Evolutionary conservation across 2,797 vertebrate genomes (phyloP), one percentile per base, ranked within the genome.

Genomic region (Anguilla megastoma): DNA sequence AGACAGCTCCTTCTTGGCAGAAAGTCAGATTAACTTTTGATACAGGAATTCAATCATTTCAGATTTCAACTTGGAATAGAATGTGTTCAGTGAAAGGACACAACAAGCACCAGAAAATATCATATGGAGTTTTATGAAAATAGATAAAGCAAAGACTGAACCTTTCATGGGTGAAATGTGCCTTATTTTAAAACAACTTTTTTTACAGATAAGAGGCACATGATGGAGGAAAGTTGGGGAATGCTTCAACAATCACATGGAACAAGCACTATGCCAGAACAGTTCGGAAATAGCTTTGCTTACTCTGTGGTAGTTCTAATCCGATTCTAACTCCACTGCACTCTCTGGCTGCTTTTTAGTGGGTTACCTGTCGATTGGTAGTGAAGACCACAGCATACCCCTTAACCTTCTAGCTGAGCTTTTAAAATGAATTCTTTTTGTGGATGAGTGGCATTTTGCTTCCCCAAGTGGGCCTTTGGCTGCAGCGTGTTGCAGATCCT

Each of bases 381-480:
- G 83, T 18, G 50, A 30, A 30, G 56, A 9, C 50, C 10, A 33
- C 79, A n/a, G 10, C 33, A 36, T 12, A 18, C 14, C 85, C 21
- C 50, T 50, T 2, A 41, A 45, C 36, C 60, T 86, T 24, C 41
- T 10, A 8, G 63, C 45, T 9, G 60, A 74, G 63, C 60, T 52
- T 69, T 74, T 52, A 12, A 45, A 85, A 30, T 41, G 16, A 66
- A 50, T 50, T 86, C 45, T 52, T 48, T 74, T 71, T 63, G 21
- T 85, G 33, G n/a, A 21, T 41, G 74, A 36, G 79, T n/a, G 6
- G 56, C 84, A 66, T 71, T 48, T 86, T 30, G 36, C n/a, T n/a
- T 56, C 24, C 48, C 87, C 84, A 58, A 87, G 33, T 33, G 50
- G 54, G 66, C 60, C 12, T 18, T 69, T 84, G 76, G 76, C 48